These are phyloP conservation scores for Paedocypris sp. DNA, from an alignment of 2,113 vertebrate genomes.

Conservation along the genomic window DNA sequence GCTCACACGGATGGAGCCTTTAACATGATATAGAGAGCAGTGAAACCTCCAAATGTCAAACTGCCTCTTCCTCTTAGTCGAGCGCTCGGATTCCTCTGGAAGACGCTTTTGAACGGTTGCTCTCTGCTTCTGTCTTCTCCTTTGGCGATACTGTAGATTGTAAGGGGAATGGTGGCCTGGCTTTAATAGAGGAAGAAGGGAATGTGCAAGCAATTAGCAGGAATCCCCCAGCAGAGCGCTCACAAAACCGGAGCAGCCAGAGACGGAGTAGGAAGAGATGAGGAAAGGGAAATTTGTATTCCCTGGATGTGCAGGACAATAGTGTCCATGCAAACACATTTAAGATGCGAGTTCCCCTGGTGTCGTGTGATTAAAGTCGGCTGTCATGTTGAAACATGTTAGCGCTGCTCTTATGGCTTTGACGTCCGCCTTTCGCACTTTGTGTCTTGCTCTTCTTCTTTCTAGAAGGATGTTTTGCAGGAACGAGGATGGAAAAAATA, in stretches of 20 bases:
- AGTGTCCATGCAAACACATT: slow-evolving; percentile 23
- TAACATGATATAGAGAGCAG: not conserved
- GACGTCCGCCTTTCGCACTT: not conserved
- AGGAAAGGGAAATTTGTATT: slow-evolving; percentile 25
- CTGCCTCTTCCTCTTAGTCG: not conserved
- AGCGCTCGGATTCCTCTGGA: not conserved
- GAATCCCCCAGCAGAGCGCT: slow-evolving; percentile 40
- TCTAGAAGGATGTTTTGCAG: not conserved
- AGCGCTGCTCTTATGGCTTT: slow-evolving; percentile 9
- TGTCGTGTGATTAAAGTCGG: slow-evolving; percentile 31
- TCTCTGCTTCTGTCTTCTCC: slow-evolving; percentile 12
- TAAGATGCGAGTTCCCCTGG: not conserved
- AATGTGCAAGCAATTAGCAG: slow-evolving; percentile 44
- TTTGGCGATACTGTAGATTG: slow-evolving; percentile 18
- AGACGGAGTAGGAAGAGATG: slow-evolving; percentile 17
- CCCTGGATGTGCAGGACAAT: slow-evolving; percentile 21
- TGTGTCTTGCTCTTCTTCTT: not conserved
- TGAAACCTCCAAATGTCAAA: slow-evolving; percentile 5
- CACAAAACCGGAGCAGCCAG: slow-evolving; percentile 31
- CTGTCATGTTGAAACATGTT: slow-evolving; percentile 28
- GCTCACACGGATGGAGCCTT: not conserved
- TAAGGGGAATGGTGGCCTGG: slow-evolving; percentile 37
- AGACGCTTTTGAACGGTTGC: not conserved
- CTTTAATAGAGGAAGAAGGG: slow-evolving; percentile 39
- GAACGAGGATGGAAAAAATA: not conserved